Conservation (phyloP, 1,140 invertebrate species). For the Drosophila cardini region DNA sequence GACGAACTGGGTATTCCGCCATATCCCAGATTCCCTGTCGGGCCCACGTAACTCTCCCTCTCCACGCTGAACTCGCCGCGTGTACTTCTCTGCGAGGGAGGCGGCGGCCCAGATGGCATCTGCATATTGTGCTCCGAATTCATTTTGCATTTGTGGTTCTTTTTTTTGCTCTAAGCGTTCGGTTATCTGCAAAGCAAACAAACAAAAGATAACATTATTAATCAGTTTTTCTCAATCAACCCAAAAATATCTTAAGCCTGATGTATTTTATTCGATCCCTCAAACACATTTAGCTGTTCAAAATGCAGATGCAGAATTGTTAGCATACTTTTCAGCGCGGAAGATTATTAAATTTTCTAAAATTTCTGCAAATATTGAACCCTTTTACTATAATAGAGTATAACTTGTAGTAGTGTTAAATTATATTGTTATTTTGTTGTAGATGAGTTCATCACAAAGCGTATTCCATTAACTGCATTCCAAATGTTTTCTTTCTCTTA, state of each 20-base stretch:
- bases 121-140: conserved; percentile 69
- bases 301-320: neutral
- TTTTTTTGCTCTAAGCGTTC: conserved; percentile 41
- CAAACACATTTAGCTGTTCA: too few species aligned
- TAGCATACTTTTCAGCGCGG: too few species aligned
- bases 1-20: conserved; percentile 49
- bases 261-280: too few species aligned
- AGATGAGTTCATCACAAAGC: neutral
- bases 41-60: conserved; percentile 34
- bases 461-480: conserved; percentile 13
- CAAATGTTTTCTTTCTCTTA: conserved; percentile 19
- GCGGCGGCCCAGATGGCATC: conserved; percentile 69
- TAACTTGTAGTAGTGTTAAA: neutral
- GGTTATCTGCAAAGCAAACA: conserved; percentile 28
- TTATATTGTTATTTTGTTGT: neutral
- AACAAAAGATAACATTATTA: neutral
- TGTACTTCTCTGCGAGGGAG: conserved; percentile 60
- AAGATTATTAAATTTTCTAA: neutral
- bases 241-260: too few species aligned
- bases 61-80: conserved; percentile 53
- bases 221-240: neutral
- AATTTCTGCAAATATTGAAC: too few species aligned
- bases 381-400: neutral
- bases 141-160: conserved; percentile 74
- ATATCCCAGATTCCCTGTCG: conserved; percentile 31